These are phyloP conservation scores for Drosophila guanche DNA, from an alignment of 1,140 invertebrate genomes.

Conservation along the genomic window DNA sequence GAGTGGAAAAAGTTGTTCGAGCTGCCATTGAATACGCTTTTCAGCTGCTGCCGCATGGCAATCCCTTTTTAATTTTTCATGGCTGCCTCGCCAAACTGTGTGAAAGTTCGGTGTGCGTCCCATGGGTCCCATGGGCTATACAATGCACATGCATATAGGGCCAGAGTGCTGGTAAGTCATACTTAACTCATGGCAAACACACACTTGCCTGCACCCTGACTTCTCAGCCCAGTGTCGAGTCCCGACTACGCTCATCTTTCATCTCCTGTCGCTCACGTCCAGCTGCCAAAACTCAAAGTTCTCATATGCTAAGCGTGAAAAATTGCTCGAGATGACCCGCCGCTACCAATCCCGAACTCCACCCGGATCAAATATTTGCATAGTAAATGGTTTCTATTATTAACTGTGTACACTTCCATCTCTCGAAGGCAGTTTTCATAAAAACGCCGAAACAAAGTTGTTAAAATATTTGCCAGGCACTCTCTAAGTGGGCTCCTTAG, in stretches of 20 bases:
- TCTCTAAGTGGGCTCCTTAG: conserved; percentile 45
- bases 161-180: conserved; percentile 44
- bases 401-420: conserved; percentile 71
- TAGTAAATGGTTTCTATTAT: conserved; percentile 81
- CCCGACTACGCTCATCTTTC: conserved; percentile 30
- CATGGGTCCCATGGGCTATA: conserved; percentile 9
- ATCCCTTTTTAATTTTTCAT: conserved; percentile 81
- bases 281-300: conserved; percentile 57
- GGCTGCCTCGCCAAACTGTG: conserved; percentile 24
- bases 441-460: conserved; percentile 71
- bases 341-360: neutral
- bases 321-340: conserved; percentile 53
- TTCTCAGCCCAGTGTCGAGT: conserved; percentile 17
- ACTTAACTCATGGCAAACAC: conserved; percentile 74
- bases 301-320: conserved; percentile 73
- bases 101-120: conserved; percentile 14
- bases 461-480: conserved; percentile 71
- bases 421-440: conserved; percentile 64
- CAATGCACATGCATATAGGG: conserved; percentile 43
- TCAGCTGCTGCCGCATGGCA: conserved; percentile 70
- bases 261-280: conserved; percentile 42
- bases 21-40: conserved; percentile 69
- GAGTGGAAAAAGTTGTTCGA: conserved; percentile 66
- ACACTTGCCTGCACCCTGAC: conserved; percentile 62
- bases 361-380: conserved; percentile 72